Base-by-base conservation (phyloP, 1,140 invertebrate species). In the Pseudobourletiella spinata region DNA sequence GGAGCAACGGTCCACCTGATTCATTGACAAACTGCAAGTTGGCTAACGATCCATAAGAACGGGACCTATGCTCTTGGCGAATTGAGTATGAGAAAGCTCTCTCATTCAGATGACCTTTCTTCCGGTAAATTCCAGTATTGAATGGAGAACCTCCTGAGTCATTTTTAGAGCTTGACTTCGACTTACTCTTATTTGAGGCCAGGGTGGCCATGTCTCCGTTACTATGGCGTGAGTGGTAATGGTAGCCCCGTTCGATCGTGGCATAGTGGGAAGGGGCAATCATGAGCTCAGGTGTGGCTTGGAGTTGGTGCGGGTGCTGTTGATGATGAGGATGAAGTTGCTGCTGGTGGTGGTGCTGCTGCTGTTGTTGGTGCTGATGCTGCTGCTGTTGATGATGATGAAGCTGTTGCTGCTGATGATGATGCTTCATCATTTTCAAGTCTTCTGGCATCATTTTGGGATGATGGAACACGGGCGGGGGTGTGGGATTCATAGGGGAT, bases 61-160 rank as follows among this genome's bases (percentile, higher is more conserved):
- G 80, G 71, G 89, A 91, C 51, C 90, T 81, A 74, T 94, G 90
- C 73, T 94, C 91, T 72, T 94, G 90, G 51, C 91, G 79, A 70
- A 95, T 95, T 54, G 90, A 93, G 76, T 95, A 93, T 15, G 89
- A 91, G 73, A 95, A 95, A 18, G 91, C 91, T 50, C 91, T 77
- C 74, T 95, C 91, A 74, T 95, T 95, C 57, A 95, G 75, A 72
- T 95, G 91, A 1, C 91, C 91, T 71, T 93, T 91, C 71, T 90
- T 85, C 51, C 87, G 80, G 73, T 95, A 93, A 61, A 91, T 89
- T 11, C 87, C 87, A 0, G 89, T 91, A 35, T 87, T 88, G 32
- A 88, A 90, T 6, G 86, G 82, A 15, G 88, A 89, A 46, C 88
- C 88, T 11, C 70, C 16, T 51, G 29, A 55, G 16, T 68, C 59